Conservation (phyloP, 2,888 invertebrate genomes). For the Thyatira batis region DNA sequence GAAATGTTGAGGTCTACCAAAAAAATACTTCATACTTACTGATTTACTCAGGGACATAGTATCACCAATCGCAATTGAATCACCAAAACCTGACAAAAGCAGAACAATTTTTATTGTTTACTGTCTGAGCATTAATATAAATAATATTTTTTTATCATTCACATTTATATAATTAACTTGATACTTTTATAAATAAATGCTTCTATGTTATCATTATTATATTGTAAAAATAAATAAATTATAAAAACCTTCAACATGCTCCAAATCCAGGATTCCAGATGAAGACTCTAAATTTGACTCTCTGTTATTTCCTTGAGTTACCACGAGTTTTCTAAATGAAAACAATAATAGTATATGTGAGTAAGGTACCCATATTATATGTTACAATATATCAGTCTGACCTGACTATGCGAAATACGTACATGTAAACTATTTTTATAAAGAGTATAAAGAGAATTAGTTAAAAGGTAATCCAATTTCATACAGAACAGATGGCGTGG, state of each 20-base stretch:
- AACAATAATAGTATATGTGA: neutral
- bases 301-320: conserved; percentile 29
- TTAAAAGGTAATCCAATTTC: too few relatives aligned
- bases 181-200: too few relatives aligned
- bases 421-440: too few relatives aligned
- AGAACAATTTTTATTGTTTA: neutral
- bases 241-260: conserved; percentile 59
- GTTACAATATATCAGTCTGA: too few relatives aligned
- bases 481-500: too few relatives aligned
- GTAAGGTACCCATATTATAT: too few relatives aligned
- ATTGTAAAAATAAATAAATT: conserved; percentile 12
- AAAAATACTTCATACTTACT: conserved; percentile 44
- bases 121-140: neutral
- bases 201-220: conserved; percentile 3
- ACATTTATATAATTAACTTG: too few relatives aligned
- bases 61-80: conserved; percentile 37
- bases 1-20: neutral
- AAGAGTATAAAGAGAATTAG: too few relatives aligned
- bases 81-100: conserved; percentile 59
- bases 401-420: too few relatives aligned
- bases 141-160: conserved; percentile 6
- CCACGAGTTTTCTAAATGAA: neutral
- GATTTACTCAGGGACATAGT: conserved; percentile 57
- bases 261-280: conserved; percentile 71
- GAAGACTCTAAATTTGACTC: conserved; percentile 54